Base-by-base conservation (phyloP, 1,140 invertebrate species). In the Galleria mellonella region DNA sequence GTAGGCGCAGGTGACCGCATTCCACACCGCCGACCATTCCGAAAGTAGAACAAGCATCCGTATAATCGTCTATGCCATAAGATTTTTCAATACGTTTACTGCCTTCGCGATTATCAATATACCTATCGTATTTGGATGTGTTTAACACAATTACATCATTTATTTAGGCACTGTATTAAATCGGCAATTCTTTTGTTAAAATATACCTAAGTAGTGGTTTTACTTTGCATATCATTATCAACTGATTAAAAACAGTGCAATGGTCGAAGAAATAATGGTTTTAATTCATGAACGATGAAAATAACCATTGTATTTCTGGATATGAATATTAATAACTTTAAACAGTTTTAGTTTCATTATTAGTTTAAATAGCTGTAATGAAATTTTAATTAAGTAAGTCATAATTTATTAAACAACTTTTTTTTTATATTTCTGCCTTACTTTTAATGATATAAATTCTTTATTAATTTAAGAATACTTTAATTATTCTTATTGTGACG, bases 41-140 rank as follows among this genome's bases (percentile, higher is more conserved):
- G 47, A 65, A 79, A 72, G 60, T 76, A 48, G 71, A 71, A 55
- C 68, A 54, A 45, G 55, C 66, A 62, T 78, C 72, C 72, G 68
- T 51, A 65, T 33, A 49, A n/a, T 37, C 52, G 58, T 47, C 51
- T 62, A 23, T 23, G 17, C 17, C 6, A 59, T 51, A 47, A 57
- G 52, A 64, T 53, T 63, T 43, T 37, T 49, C 46, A 47, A 62
- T 47, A 32, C 32, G 17, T 51, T 48, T 43, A 23, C 32, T 40
- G 45, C 51, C 50, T 33, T 27, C 23, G 6, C 17, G 2, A 23
- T 23, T 23, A 23, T 23, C 17, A 23, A 23, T 23, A 23, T 6
- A n/a, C n/a, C n/a, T n/a, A 23, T 23, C 17, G 17, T 23, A 23
- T 23, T 23, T 23, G 17, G 17, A 23, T 23, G 6, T 23, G 17